Percentiles rank a stretch among this genome's conserved stretches.
Evolutionary conservation across 1,140 invertebrate species (phyloP).

Genomic region (Leptoteleia sp.): DNA sequence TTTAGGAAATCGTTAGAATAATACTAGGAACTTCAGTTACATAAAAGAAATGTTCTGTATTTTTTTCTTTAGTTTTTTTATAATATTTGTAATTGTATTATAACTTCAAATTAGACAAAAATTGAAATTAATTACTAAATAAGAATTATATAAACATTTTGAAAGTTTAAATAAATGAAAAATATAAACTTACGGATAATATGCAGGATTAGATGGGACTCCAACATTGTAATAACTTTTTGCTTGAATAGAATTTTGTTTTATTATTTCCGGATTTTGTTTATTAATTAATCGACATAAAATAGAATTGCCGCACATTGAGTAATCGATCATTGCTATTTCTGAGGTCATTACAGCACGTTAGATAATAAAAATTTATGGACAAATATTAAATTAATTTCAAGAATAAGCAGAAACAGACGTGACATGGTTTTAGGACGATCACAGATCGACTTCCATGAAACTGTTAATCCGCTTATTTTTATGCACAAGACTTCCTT

Average conservation of each 20-base stretch:
- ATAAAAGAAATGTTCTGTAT: no score
- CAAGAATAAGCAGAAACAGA: background rate
- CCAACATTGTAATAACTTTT: constrained; percentile 73
- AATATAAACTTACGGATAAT: constrained; percentile 74
- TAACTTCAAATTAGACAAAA: no score
- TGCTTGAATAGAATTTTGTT: constrained; percentile 49
- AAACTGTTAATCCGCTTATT: background rate
- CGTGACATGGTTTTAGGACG: constrained; percentile 14
- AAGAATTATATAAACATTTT: no score
- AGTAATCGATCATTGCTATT: constrained; percentile 46
- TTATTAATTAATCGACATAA: constrained; percentile 57
- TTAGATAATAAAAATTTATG: constrained; percentile 1
- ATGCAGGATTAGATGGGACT: constrained; percentile 64
- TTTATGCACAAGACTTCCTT: constrained; percentile 14
- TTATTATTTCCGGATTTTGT: constrained; percentile 33
- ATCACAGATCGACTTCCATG: background rate
- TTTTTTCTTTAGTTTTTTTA: background rate
- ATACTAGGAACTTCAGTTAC: no score
- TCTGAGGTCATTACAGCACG: constrained; percentile 3
- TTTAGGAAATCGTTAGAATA: no score
- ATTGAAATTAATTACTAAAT: no score
- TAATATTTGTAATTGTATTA: no score
- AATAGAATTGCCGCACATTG: constrained; percentile 54
- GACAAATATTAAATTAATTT: background rate
- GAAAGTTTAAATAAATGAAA: no score